Conservation (phyloP, 2,113 vertebrate genomes). For the Cyprinodon brontotheroides region DNA sequence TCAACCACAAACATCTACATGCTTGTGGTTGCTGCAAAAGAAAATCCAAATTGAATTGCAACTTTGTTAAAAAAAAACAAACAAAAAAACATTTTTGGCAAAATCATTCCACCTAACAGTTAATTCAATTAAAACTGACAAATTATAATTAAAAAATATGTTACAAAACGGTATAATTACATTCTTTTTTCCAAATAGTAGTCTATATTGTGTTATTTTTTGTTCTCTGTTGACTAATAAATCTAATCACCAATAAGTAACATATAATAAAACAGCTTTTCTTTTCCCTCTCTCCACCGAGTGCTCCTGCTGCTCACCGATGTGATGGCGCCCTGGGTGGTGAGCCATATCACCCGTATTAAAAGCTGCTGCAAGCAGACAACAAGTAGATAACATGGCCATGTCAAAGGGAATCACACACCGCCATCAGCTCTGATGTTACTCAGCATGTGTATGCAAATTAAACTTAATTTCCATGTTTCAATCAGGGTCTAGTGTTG, state of each 20-base stretch:
- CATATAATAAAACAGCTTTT: background rate
- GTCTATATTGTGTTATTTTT: no score
- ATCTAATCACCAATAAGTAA: background rate
- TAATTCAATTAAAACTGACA: no score
- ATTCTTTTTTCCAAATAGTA: no score
- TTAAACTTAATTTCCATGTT: conserved; percentile 70
- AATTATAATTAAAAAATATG: no score
- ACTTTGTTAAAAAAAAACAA: no score
- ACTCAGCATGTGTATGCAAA: conserved; percentile 78
- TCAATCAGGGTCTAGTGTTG: conserved; percentile 73
- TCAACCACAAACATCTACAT: no score
- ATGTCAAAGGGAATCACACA: conserved; percentile 69
- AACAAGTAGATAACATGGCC: conserved; percentile 40
- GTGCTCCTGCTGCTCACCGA: background rate
- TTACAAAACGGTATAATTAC: no score
- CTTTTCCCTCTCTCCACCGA: background rate
- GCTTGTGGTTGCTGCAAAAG: no score
- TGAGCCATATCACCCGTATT: background rate
- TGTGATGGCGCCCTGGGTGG: background rate
- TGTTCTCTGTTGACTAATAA: background rate
- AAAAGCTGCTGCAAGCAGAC: background rate
- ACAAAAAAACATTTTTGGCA: no score
- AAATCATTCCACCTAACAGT: no score
- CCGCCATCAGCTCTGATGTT: conserved; percentile 70
- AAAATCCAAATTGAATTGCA: no score